Evolutionary conservation across 2,888 invertebrate genomes (phyloP).

Genomic region (Pteria penguin): DNA sequence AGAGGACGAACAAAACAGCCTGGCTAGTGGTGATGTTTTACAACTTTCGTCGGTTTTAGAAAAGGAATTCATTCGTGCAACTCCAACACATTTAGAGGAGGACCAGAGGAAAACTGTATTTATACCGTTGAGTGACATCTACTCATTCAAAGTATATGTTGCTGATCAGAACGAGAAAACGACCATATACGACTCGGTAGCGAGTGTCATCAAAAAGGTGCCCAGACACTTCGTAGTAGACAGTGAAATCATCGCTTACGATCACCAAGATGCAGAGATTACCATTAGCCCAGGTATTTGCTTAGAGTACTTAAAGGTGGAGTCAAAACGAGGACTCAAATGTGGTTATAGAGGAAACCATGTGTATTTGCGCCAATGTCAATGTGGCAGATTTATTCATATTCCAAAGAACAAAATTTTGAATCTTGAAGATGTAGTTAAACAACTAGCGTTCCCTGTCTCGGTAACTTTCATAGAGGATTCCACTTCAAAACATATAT

Average conservation of each 20-base stretch:
- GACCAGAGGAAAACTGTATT: not conserved
- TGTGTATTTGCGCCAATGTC: not conserved
- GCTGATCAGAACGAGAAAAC: not conserved
- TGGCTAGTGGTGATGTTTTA: slow-evolving; percentile 4
- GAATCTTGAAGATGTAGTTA: not conserved
- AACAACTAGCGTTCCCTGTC: not conserved
- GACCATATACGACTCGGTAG: not conserved
- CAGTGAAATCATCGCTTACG: not conserved
- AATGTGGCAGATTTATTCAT: not conserved
- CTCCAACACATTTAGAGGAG: not conserved
- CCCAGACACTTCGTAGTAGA: not conserved
- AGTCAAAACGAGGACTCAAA: not conserved
- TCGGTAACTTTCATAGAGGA: not conserved
- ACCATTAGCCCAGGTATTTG: not conserved
- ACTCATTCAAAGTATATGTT: not conserved
- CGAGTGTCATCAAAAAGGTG: not conserved
- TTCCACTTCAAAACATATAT: too few relatives aligned
- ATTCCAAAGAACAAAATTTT: not conserved
- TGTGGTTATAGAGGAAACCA: not conserved
- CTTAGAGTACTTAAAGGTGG: not conserved
- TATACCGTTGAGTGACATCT: not conserved
- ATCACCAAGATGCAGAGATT: not conserved
- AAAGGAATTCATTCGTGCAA: not conserved
- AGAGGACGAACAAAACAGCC: slow-evolving; percentile 7
- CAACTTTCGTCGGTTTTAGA: not conserved